Evolutionary conservation across 2,888 invertebrate genomes (phyloP).

Genomic region (Cryptosula pallasiana): DNA sequence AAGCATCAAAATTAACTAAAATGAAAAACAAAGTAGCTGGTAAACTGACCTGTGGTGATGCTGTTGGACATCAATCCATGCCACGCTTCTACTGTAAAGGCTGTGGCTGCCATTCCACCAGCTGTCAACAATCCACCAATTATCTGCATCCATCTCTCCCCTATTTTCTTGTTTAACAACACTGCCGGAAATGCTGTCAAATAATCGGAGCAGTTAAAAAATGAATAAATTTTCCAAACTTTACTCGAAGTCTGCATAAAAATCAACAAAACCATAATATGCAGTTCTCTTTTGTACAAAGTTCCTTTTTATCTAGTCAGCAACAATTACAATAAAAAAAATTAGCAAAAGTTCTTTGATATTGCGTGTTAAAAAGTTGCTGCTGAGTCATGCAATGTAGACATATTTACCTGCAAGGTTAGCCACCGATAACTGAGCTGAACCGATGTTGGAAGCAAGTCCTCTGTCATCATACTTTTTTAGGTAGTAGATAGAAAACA

Average conservation of each 20-base stretch:
- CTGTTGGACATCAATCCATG: background rate
- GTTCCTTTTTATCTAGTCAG: too few species aligned
- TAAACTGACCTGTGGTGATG: background rate
- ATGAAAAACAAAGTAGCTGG: too few species aligned
- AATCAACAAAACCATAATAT: too few species aligned
- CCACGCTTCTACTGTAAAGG: conserved; percentile 10
- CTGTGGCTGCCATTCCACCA: conserved; percentile 14
- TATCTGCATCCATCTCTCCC: conserved; percentile 20
- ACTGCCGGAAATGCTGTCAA: background rate
- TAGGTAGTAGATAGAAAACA: conserved; percentile 14
- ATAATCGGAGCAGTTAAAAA: background rate
- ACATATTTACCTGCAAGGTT: background rate
- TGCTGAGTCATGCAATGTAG: too few species aligned
- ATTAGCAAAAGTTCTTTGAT: too few species aligned
- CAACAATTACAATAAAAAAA: too few species aligned
- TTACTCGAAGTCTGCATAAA: background rate
- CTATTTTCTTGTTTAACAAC: conserved; percentile 10
- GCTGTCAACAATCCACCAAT: conserved; percentile 15
- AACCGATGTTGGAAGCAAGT: background rate
- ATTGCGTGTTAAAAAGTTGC: too few species aligned
- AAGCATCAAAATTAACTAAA: too few species aligned
- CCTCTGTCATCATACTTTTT: background rate
- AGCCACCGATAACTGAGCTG: background rate
- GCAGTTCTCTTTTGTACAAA: too few species aligned
- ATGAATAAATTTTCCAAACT: background rate